Percentiles rank a stretch among this genome's conserved stretches.
Evolutionary conservation across 1,140 invertebrate genomes (phyloP).

Genomic region (Hetaerina americana): DNA sequence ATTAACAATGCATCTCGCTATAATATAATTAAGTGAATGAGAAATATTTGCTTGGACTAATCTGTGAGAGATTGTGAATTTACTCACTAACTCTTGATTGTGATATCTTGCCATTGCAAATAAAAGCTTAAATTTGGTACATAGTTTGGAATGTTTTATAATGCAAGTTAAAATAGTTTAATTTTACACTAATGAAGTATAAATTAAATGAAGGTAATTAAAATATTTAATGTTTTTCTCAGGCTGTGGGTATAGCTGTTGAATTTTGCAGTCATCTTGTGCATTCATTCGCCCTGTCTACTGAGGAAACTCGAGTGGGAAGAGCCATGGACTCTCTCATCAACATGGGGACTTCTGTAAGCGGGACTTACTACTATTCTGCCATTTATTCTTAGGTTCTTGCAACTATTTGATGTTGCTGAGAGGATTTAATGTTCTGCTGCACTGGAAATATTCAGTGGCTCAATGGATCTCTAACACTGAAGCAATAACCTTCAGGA

Average conservation of each 20-base stretch:
- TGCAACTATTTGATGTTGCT: not conserved
- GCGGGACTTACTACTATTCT: conserved; percentile 22
- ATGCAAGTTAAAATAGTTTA: too few relatives aligned
- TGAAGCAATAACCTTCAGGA: not conserved
- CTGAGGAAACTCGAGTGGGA: conserved; percentile 50
- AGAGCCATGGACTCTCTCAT: conserved; percentile 72
- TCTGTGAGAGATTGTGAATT: too few relatives aligned
- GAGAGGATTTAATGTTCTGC: not conserved
- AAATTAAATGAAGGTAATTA: not conserved
- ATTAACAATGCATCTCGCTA: too few relatives aligned
- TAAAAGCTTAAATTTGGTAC: too few relatives aligned
- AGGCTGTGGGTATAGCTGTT: conserved; percentile 93
- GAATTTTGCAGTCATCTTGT: conserved; percentile 98
- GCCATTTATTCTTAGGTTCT: too few relatives aligned
- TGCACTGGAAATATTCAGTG: too few relatives aligned
- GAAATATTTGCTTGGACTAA: too few relatives aligned
- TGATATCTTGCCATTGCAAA: too few relatives aligned
- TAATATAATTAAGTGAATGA: too few relatives aligned
- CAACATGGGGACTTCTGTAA: conserved; percentile 88
- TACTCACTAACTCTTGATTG: too few relatives aligned
- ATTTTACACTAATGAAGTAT: not conserved
- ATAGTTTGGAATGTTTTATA: too few relatives aligned
- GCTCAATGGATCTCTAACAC: not conserved
- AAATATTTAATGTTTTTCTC: conserved; percentile 20
- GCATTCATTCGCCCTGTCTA: conserved; percentile 76